Conservation (phyloP, 2,113 vertebrate species). For the Colossoma macropomum region DNA sequence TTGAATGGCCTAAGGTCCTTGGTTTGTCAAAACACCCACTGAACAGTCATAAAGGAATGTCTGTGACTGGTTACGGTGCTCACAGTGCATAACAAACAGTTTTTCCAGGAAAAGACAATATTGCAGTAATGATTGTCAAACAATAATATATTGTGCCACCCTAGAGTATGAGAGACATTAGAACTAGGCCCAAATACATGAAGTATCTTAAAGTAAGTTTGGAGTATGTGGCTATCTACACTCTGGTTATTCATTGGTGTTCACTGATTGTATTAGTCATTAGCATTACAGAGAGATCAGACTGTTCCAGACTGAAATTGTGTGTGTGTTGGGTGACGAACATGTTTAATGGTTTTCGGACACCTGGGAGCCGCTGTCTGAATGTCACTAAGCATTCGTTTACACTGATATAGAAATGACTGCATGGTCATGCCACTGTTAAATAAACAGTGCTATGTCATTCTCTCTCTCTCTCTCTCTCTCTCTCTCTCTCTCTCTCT, state of each 20-base stretch:
- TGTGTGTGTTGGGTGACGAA: neutral
- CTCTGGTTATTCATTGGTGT: neutral
- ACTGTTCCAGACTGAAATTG: neutral
- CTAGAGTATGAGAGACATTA: too few relatives aligned
- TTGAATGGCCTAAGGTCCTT: too few relatives aligned
- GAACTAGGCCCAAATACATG: neutral
- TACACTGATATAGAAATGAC: constrained; percentile 18
- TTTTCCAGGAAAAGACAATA: too few relatives aligned
- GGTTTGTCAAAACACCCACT: too few relatives aligned
- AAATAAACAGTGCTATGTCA: constrained; percentile 11
- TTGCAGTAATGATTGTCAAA: too few relatives aligned
- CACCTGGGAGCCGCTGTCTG: neutral
- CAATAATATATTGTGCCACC: too few relatives aligned
- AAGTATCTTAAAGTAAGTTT: neutral
- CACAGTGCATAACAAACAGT: too few relatives aligned
- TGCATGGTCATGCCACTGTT: neutral
- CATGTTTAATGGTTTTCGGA: neutral
- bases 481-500: neutral
- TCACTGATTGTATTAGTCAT: neutral
- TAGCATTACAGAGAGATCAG: constrained; percentile 5
- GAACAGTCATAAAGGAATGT: too few relatives aligned
- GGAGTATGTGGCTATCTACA: neutral
- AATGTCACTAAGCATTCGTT: neutral
- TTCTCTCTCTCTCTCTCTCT: neutral
- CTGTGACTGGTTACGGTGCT: too few relatives aligned